A percentile compares a stretch with the other conserved stretches of the same genome.
These are phyloP conservation scores for Nymphicus hollandicus DNA, from an alignment of 2,113 vertebrate genomes.

Conservation along the genomic window DNA sequence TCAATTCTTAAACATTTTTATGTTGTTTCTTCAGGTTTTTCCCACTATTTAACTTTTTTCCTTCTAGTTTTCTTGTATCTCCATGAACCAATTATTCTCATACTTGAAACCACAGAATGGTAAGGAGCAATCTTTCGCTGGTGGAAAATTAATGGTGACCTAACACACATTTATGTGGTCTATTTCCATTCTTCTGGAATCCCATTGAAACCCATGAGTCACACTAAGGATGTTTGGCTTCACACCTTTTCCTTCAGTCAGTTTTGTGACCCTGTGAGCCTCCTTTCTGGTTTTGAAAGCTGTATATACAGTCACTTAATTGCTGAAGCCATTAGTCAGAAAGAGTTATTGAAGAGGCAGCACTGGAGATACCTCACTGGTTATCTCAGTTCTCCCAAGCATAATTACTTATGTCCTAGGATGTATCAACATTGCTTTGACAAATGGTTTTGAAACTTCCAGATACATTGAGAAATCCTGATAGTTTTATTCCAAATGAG, in stretches of 20 bases:
- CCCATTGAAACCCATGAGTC: neutral
- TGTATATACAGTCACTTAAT: neutral
- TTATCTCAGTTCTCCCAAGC: neutral
- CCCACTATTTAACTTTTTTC: neutral
- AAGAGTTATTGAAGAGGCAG: neutral
- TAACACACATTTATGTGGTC: neutral
- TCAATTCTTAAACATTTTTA: neutral
- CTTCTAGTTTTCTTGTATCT: neutral
- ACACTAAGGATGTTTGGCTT: neutral
- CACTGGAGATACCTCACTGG: neutral
- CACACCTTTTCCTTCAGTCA: neutral
- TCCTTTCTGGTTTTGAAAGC: neutral
- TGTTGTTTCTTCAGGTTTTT: neutral
- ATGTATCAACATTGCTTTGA: neutral
- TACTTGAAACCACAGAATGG: neutral
- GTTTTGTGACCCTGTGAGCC: neutral
- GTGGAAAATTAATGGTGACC: neutral
- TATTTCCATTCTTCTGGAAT: slow-evolving; percentile 9
- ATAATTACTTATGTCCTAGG: neutral
- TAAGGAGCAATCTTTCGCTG: neutral
- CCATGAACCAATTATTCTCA: neutral
- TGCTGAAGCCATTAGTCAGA: neutral
- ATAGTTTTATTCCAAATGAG: neutral
- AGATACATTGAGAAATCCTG: neutral
- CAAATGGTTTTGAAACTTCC: neutral